phyloP scores from a whole-genome alignment of 1,140 invertebrate species.

The Euborellia annulipes region DNA sequence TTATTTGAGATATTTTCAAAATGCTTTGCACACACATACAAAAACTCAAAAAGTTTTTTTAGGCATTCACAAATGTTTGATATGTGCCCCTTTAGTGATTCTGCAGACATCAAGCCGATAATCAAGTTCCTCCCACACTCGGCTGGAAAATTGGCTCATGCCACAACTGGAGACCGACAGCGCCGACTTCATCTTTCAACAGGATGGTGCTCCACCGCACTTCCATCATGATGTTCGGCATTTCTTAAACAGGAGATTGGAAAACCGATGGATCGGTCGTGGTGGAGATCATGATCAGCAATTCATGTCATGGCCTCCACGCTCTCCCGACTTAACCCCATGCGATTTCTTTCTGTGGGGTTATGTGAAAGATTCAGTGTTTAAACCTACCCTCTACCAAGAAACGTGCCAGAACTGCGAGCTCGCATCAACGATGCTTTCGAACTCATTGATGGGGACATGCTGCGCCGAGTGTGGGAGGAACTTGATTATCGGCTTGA shows the following conservation, averaged over 20 bases:
- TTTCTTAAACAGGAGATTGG: constrained; percentile 6
- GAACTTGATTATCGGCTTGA: too few species aligned
- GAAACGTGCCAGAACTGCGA: too few species aligned
- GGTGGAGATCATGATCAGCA: constrained; percentile 6
- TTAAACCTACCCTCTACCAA: constrained; percentile 4
- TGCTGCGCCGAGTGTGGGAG: too few species aligned
- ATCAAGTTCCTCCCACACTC: too few species aligned
- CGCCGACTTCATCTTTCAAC: constrained; percentile 8
- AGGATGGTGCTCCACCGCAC: constrained; percentile 7
- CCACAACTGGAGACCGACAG: constrained; percentile 2
- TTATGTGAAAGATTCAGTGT: constrained; percentile 6
- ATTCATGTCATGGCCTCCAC: constrained; percentile 6
- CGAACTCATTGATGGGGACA: too few species aligned
- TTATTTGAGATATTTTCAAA: too few species aligned
- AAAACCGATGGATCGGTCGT: constrained; percentile 4
- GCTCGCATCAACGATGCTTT: too few species aligned
- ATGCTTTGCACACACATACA: too few species aligned
- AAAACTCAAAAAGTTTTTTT: too few species aligned
- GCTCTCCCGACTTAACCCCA: constrained; percentile 1
- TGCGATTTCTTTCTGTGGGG: constrained; percentile 7
- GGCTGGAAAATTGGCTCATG: constrained; percentile 7
- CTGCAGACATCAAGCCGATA: too few species aligned
- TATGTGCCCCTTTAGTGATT: too few species aligned
- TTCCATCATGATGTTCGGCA: constrained; percentile 3
- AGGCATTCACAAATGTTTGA: too few species aligned